Percentiles rank a stretch among this genome's conserved stretches.
phyloP scores from a whole-genome alignment of 1,140 invertebrate genomes.

The Ctenoplectra terminalis region DNA sequence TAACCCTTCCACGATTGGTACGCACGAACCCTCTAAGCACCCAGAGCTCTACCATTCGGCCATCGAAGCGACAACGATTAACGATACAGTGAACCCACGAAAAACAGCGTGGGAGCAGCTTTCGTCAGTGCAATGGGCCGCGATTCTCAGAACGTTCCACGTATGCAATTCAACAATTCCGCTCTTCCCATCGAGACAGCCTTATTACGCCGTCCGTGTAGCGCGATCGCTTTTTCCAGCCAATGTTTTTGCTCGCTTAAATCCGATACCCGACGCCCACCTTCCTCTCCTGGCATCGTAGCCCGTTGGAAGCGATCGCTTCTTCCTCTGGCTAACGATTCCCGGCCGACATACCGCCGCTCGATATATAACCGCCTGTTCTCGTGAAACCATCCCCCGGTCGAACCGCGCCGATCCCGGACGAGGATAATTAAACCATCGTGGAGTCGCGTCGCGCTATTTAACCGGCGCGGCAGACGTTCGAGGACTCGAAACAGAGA shows the following conservation, averaged over 20 bases:
- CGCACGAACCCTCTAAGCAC: too few species aligned
- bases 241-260: conserved; percentile 24
- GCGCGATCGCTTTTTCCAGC: conserved; percentile 27
- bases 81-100: background rate
- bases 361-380: conserved; percentile 70
- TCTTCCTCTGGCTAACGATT: conserved; percentile 51
- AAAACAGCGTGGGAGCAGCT: conserved; percentile 38
- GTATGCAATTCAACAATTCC: background rate
- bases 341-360: conserved; percentile 66
- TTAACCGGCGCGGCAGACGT: conserved; percentile 33
- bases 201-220: conserved; percentile 25
- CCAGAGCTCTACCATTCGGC: too few species aligned
- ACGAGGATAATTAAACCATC: conserved; percentile 80
- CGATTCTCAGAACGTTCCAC: conserved; percentile 9
- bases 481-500: conserved; percentile 36
- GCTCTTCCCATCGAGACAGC: conserved; percentile 13
- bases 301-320: conserved; percentile 25
- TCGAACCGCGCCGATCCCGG: conserved; percentile 50
- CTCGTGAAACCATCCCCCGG: conserved; percentile 25
- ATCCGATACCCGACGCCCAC: conserved; percentile 26
- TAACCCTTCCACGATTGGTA: too few species aligned
- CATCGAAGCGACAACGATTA: conserved; percentile 13
- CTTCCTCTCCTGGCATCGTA: conserved; percentile 19
- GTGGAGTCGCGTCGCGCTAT: conserved; percentile 47
- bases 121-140: background rate